Percentiles rank a stretch among this genome's conserved stretches.
Evolutionary conservation across 2,888 invertebrate genomes (phyloP).

Genomic region (Morpho achilles): DNA sequence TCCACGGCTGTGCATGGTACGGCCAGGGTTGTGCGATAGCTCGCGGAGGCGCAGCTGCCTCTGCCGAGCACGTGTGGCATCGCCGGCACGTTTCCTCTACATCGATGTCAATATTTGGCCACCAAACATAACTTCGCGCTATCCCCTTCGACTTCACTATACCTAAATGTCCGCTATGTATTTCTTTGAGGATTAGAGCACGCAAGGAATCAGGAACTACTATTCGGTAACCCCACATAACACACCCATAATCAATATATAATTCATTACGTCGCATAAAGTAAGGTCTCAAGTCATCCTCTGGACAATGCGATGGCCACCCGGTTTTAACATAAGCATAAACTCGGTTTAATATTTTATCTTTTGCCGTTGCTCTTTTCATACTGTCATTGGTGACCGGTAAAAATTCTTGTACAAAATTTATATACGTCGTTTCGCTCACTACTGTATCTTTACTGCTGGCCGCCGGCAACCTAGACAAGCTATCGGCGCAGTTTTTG

Average conservation of each 20-base stretch:
- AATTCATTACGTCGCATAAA: background rate
- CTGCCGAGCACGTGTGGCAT: no score
- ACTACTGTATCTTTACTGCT: no score
- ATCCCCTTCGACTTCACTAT: background rate
- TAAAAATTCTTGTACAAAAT: no score
- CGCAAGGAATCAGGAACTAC: background rate
- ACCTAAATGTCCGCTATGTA: background rate
- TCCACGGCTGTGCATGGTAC: no score
- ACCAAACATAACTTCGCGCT: constrained; percentile 1
- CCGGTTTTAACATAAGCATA: background rate
- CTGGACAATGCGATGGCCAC: background rate
- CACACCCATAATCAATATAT: constrained; percentile 1
- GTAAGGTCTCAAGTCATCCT: background rate
- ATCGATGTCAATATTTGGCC: background rate
- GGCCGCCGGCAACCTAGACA: no score
- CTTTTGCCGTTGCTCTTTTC: no score
- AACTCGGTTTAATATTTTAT: background rate
- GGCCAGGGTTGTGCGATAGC: no score
- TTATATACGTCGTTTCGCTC: no score
- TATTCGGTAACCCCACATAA: constrained; percentile 1
- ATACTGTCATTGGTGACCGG: no score
- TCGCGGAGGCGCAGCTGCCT: no score
- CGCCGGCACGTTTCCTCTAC: no score
- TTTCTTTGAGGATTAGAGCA: background rate
- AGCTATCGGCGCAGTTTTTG: no score